Evolutionary conservation across 2,888 invertebrate genomes (phyloP).

Genomic region (Meteorus cinctellus): DNA sequence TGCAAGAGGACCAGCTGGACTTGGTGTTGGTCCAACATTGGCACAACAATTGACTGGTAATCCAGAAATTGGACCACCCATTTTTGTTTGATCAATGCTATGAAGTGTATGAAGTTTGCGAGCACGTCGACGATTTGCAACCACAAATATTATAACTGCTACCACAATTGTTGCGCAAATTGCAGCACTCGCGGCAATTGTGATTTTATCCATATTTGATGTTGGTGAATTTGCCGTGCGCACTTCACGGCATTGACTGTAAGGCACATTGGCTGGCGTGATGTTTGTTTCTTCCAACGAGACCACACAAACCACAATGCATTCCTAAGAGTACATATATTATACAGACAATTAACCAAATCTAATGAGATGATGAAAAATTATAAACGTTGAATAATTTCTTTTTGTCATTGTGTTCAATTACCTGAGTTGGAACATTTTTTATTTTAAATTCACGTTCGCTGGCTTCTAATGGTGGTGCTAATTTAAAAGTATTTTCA

Average conservation of each 20-base stretch:
- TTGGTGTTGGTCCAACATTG: conserved; percentile 81
- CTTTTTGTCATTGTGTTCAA: conserved; percentile 65
- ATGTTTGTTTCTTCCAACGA: conserved; percentile 91
- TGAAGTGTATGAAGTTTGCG: conserved; percentile 82
- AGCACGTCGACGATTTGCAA: conserved; percentile 86
- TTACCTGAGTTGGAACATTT: conserved; percentile 91
- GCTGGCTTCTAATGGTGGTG: conserved; percentile 90
- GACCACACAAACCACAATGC: conserved; percentile 94
- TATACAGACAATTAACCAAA: conserved; percentile 15
- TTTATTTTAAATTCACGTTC: conserved; percentile 94
- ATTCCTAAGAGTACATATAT: conserved; percentile 79
- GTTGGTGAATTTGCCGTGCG: conserved; percentile 88
- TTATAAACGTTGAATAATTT: not conserved
- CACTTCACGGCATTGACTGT: conserved; percentile 90
- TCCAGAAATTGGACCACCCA: conserved; percentile 81
- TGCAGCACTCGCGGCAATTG: conserved; percentile 93
- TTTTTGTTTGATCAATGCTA: conserved; percentile 80
- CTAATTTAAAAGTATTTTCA: conserved; percentile 91
- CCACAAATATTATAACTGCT: conserved; percentile 92
- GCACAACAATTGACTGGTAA: conserved; percentile 88
- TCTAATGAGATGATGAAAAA: not conserved
- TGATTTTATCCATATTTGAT: conserved; percentile 95
- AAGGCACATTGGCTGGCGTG: conserved; percentile 90
- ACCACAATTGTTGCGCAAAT: conserved; percentile 94
- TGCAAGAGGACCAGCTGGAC: conserved; percentile 86